phyloP scores from a whole-genome alignment of 2,797 vertebrate species.

The Anisognathus igniventris region DNA sequence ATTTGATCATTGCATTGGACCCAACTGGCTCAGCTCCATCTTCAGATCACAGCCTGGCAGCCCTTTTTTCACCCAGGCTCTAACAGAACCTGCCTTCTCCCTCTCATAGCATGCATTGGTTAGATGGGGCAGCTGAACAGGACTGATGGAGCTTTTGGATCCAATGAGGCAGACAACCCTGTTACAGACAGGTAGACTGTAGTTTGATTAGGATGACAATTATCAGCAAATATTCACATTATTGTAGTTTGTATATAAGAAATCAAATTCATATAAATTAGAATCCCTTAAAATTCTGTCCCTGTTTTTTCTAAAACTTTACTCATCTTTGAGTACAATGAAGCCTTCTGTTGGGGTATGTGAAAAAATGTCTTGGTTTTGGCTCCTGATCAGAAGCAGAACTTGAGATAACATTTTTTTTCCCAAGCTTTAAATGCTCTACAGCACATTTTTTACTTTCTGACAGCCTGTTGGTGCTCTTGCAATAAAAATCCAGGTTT shows the following conservation, averaged over 20 bases:
- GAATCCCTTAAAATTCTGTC: not conserved
- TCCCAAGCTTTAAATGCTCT: not conserved
- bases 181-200: not conserved
- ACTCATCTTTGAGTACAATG: not conserved
- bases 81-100: not conserved
- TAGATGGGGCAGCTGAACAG: not conserved
- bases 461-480: not conserved
- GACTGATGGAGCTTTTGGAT: not conserved
- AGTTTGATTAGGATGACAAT: not conserved
- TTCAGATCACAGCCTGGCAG: not conserved
- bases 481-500: not conserved
- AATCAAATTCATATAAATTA: not conserved
- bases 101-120: not conserved
- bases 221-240: not conserved
- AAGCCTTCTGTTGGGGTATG: not conserved
- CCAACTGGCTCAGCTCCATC: not conserved
- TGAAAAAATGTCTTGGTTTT: not conserved
- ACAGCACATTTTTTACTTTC: not conserved
- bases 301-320: not conserved
- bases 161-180: not conserved
- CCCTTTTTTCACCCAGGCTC: not conserved
- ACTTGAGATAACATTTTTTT: not conserved
- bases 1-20: not conserved
- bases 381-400: not conserved
- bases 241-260: not conserved